These are phyloP conservation scores for Pterobdella sp. DNA, from an alignment of 2,888 invertebrate species.

Conservation along the genomic window DNA sequence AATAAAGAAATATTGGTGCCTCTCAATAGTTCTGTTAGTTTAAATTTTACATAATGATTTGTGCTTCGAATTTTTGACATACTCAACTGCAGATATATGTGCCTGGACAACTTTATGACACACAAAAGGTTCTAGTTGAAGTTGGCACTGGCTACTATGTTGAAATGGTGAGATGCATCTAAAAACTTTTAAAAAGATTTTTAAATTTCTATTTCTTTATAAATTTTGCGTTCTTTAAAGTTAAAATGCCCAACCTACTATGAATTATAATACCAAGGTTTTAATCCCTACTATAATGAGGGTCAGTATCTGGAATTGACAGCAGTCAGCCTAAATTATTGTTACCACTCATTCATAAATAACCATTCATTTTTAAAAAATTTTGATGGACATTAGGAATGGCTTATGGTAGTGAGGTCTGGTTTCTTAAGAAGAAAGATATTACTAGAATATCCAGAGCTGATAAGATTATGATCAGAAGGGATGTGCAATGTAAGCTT, in stretches of 20 bases:
- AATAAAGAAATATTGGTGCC: constrained; percentile 84
- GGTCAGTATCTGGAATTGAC: too few relatives aligned
- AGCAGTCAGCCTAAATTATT: too few relatives aligned
- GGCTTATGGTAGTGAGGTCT: too few relatives aligned
- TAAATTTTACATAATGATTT: constrained; percentile 25
- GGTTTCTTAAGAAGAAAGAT: too few relatives aligned
- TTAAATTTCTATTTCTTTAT: background rate
- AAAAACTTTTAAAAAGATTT: background rate
- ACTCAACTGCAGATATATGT: constrained; percentile 70
- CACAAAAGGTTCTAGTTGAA: constrained; percentile 80
- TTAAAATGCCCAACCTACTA: background rate
- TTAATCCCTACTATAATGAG: too few relatives aligned
- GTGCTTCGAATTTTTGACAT: background rate
- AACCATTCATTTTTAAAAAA: too few relatives aligned
- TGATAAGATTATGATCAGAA: too few relatives aligned
- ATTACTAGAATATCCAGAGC: too few relatives aligned
- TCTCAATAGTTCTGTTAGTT: constrained; percentile 74
- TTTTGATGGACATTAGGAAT: too few relatives aligned
- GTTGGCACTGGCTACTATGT: constrained; percentile 94
- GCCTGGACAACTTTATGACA: constrained; percentile 75
- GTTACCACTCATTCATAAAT: too few relatives aligned
- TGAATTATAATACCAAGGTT: too few relatives aligned
- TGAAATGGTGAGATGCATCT: constrained; percentile 66
- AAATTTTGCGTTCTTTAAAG: background rate
- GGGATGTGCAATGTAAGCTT: too few relatives aligned